These are phyloP conservation scores for Meandrina meandrites DNA, from an alignment of 92 coral and sea anemone genomes.

Conservation along the genomic window DNA sequence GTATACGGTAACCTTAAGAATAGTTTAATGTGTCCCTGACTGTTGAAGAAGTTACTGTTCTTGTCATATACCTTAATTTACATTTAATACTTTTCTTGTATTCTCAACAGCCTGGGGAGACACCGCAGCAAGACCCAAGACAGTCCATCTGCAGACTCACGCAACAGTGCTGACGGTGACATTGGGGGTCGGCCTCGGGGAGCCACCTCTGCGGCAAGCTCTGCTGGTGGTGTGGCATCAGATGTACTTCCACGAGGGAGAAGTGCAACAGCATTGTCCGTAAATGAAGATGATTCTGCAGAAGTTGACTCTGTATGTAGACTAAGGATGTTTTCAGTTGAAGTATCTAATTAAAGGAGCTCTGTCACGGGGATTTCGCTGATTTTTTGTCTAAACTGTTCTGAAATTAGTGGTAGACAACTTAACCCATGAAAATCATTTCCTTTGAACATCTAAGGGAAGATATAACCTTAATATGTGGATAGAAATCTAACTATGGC, in stretches of 20 bases:
- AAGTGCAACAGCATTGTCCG: slow-evolving; percentile 76
- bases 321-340: not conserved
- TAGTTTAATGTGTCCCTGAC: too few species aligned
- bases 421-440: too few species aligned
- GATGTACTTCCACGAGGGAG: slow-evolving; percentile 62
- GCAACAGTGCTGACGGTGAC: slow-evolving; percentile 33
- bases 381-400: too few species aligned
- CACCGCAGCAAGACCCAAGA: slow-evolving; percentile 65
- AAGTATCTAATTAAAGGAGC: too few species aligned
- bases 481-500: too few species aligned
- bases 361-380: too few species aligned
- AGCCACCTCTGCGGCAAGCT: slow-evolving; percentile 13
- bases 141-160: slow-evolving; percentile 24
- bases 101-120: slow-evolving; percentile 35
- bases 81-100: not conserved
- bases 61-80: too few species aligned
- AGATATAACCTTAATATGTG: too few species aligned
- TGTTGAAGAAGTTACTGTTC: too few species aligned
- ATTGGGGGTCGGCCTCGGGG: slow-evolving; percentile 34
- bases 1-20: too few species aligned
- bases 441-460: too few species aligned
- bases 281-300: slow-evolving; percentile 84
- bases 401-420: too few species aligned
- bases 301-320: slow-evolving; percentile 82
- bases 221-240: slow-evolving; percentile 45